A percentile compares a stretch with the other conserved stretches of the same genome.
Evolutionary conservation across 92 coral and sea anemone species (phyloP).

Genomic region (Micromussa lordhowensis): DNA sequence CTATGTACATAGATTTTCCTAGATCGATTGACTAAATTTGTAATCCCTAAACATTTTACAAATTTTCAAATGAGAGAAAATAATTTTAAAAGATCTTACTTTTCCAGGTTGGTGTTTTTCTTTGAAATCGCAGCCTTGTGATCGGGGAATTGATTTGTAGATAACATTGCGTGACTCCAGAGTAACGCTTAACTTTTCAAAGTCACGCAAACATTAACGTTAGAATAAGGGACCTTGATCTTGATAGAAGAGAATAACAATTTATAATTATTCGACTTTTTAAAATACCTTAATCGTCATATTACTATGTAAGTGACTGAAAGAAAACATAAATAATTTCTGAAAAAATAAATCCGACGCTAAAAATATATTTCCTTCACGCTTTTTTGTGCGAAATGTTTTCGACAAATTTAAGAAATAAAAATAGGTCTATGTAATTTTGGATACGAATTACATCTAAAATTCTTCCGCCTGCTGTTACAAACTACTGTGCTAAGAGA

Average conservation of each 20-base stretch:
- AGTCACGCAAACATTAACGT: neutral
- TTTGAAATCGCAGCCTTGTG: neutral
- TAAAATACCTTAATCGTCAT: neutral
- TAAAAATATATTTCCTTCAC: slow-evolving; percentile 8
- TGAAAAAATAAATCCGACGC: neutral
- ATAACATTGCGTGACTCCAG: neutral
- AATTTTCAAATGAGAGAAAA: neutral
- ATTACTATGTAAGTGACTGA: neutral
- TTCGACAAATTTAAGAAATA: neutral
- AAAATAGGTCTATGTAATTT: neutral
- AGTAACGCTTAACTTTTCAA: neutral
- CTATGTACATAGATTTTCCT: neutral
- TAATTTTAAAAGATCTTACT: neutral
- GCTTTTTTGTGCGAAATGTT: neutral
- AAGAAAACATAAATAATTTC: slow-evolving; percentile 9
- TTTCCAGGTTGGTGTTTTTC: neutral
- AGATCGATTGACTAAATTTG: neutral
- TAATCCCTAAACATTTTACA: neutral
- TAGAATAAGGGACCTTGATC: neutral
- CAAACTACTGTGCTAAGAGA: neutral
- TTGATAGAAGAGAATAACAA: neutral
- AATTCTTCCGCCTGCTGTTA: neutral
- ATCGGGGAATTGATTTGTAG: too few species aligned
- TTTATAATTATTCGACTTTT: neutral
- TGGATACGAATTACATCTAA: neutral